phyloP scores from a whole-genome alignment of 2,113 vertebrate species.

The Pygoscelis antarcticus region DNA sequence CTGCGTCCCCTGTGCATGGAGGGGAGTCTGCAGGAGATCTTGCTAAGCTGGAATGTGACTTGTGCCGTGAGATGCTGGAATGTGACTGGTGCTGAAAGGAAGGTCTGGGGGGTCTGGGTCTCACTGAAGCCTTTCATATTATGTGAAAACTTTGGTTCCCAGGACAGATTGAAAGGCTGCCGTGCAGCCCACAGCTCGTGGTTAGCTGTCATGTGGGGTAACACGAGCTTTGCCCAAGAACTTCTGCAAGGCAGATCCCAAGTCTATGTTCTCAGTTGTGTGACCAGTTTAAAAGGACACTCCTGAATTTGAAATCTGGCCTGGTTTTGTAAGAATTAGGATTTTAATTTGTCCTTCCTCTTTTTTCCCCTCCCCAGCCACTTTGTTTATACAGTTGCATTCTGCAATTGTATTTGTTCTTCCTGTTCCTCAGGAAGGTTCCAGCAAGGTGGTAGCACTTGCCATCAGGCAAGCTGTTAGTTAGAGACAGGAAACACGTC shows the following conservation, averaged over 20 bases:
- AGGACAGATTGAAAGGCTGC: not conserved
- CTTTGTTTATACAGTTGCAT: not conserved
- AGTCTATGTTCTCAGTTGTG: not conserved
- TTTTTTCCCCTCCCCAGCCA: too few relatives aligned
- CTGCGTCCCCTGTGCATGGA: not conserved
- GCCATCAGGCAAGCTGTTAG: not conserved
- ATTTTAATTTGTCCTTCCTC: not conserved
- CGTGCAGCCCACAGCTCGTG: accelerated
- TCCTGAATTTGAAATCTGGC: not conserved
- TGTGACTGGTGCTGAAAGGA: not conserved
- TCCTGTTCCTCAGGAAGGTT: not conserved
- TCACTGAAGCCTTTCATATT: not conserved
- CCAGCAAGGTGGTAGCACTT: not conserved
- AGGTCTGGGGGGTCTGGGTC: not conserved
- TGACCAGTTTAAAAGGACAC: not conserved
- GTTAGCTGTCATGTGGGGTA: accelerated
- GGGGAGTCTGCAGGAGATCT: not conserved
- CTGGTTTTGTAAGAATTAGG: not conserved
- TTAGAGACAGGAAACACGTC: not conserved
- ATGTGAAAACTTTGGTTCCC: accelerated
- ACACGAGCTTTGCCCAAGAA: accelerated
- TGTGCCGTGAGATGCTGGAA: not conserved
- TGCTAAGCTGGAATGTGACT: not conserved
- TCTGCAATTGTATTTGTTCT: not conserved
- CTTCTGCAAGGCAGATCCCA: not conserved